These are phyloP conservation scores for Ctenoplectra terminalis DNA, from an alignment of 1,140 invertebrate species.

Conservation along the genomic window DNA sequence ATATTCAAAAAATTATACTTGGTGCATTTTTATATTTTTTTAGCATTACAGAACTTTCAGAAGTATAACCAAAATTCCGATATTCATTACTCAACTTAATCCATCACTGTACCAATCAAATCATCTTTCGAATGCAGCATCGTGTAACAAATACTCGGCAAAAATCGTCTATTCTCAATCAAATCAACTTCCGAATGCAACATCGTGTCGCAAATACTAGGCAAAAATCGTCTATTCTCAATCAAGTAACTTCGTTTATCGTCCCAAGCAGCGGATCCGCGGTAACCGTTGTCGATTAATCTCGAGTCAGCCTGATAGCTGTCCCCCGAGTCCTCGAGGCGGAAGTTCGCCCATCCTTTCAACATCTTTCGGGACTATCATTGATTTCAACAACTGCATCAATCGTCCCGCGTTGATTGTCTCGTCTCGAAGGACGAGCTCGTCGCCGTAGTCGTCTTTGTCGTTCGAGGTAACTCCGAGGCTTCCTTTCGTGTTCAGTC, in stretches of 20 bases:
- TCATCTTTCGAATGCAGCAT: not conserved
- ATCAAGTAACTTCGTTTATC: not conserved
- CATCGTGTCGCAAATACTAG: not conserved
- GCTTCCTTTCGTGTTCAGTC: conserved; percentile 40
- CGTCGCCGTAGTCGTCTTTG: not conserved
- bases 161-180: not conserved
- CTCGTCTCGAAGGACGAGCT: conserved; percentile 32
- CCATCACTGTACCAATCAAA: too few species aligned
- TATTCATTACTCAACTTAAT: too few species aligned
- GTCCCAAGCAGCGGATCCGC: not conserved
- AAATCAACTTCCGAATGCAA: not conserved
- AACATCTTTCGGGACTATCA: conserved; percentile 9
- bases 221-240: not conserved
- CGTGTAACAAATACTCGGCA: too few species aligned
- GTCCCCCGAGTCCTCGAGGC: not conserved
- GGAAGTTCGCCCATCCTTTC: conserved; percentile 24
- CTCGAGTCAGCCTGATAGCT: not conserved
- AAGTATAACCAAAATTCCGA: too few species aligned
- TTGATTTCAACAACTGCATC: conserved; percentile 39
- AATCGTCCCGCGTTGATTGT: conserved; percentile 29
- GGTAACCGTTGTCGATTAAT: conserved; percentile 24
- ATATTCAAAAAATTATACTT: too few species aligned
- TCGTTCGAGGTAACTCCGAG: conserved; percentile 24
- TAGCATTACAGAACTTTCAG: too few species aligned
- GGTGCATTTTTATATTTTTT: too few species aligned